Conservation (phyloP, 2,888 invertebrate genomes). For the Stenchaetothrips biformis region DNA sequence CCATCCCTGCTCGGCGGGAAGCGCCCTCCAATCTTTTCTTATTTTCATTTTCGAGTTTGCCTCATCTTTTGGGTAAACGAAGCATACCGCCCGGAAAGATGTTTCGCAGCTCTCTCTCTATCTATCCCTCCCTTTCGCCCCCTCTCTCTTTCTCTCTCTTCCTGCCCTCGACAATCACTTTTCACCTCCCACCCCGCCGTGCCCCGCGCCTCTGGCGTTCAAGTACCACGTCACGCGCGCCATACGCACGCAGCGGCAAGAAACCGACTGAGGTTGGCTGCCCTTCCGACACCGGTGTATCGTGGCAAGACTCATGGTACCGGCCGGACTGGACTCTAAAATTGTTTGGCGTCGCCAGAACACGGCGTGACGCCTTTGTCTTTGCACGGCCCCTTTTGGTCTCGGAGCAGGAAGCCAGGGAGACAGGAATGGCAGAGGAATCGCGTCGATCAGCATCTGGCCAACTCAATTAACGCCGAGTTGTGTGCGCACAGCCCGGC, state of each 20-base stretch:
- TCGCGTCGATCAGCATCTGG: neutral
- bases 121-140: neutral
- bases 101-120: neutral
- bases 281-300: too few relatives aligned
- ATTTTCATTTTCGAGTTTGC: slow-evolving; percentile 2
- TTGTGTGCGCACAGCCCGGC: neutral
- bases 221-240: neutral
- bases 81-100: neutral
- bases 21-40: neutral
- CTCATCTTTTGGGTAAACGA: slow-evolving; percentile 18
- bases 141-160: neutral
- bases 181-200: neutral
- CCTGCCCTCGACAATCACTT: neutral
- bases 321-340: neutral
- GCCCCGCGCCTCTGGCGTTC: neutral
- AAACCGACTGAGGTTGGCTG: too few relatives aligned
- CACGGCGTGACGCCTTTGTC: neutral
- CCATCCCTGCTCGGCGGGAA: neutral
- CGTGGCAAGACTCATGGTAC: neutral
- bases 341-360: too few relatives aligned
- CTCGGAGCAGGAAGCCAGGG: neutral
- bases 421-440: neutral
- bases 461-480: slow-evolving; percentile 20
- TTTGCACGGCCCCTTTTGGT: neutral
- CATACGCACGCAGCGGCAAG: too few relatives aligned